Percentiles rank a stretch among this genome's conserved stretches.
phyloP scores from a whole-genome alignment of 2,797 vertebrate genomes.

The Sternarchorhynchus goeldii region DNA sequence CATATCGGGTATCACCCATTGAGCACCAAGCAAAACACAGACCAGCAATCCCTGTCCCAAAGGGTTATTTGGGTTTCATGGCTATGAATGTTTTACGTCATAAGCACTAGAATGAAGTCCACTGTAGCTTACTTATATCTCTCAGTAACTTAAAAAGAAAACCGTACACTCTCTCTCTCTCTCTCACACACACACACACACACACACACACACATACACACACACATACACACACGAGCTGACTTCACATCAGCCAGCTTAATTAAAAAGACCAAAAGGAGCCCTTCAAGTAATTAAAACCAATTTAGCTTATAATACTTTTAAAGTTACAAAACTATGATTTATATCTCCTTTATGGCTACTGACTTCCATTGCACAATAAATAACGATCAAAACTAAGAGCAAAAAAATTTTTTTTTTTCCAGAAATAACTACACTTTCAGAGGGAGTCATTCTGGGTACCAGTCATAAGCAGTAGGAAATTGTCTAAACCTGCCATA shows the following conservation, averaged over 20 bases:
- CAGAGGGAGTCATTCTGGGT: neutral
- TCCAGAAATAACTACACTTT: neutral
- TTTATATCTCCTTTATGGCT: neutral
- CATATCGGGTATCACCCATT: conserved; percentile 37
- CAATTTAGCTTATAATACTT: conserved; percentile 21
- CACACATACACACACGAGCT: neutral
- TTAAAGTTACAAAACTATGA: neutral
- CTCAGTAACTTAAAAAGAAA: conserved; percentile 21
- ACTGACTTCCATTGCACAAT: neutral
- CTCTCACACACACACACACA: too few species aligned
- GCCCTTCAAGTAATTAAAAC: conserved; percentile 9
- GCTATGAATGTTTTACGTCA: conserved; percentile 31
- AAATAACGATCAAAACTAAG: neutral
- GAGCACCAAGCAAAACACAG: conserved; percentile 44
- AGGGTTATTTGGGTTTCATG: conserved; percentile 41
- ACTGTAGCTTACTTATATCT: neutral
- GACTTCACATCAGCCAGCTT: conserved; percentile 4
- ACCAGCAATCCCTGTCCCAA: conserved; percentile 30
- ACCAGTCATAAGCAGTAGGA: neutral
- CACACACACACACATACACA: too few species aligned
- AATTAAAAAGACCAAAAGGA: conserved; percentile 13
- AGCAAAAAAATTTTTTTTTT: neutral
- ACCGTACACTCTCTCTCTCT: neutral
- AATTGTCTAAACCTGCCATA: neutral
- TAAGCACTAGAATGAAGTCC: conserved; percentile 18